Percentiles rank a stretch among this genome's conserved stretches.
phyloP scores from a whole-genome alignment of 1,140 invertebrate genomes.

The Hydropsyche tenuis region DNA sequence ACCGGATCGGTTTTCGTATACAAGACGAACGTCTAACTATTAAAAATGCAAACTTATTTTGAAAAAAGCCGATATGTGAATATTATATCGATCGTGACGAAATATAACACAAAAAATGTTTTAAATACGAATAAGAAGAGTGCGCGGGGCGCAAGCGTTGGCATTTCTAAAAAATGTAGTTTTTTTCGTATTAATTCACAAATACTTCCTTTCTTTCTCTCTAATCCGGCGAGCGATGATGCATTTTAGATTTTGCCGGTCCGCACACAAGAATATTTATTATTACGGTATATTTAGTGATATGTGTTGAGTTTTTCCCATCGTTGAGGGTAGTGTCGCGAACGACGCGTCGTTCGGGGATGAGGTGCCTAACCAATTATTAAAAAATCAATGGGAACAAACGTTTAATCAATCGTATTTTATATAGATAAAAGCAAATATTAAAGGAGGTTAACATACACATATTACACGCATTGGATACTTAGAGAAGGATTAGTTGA shows the following conservation, averaged over 20 bases:
- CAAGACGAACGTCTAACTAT: too few species aligned
- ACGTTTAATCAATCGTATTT: constrained; percentile 20
- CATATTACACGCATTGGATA: neutral
- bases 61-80: too few species aligned
- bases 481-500: constrained; percentile 3
- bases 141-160: constrained; percentile 27
- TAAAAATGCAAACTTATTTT: too few species aligned
- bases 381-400: constrained; percentile 34
- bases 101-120: neutral
- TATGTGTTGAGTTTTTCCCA: constrained; percentile 22
- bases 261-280: too few species aligned
- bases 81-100: neutral
- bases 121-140: neutral
- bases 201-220: neutral
- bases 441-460: neutral
- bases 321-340: neutral
- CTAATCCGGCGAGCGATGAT: too few species aligned
- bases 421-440: constrained; percentile 3
- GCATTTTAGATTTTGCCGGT: too few species aligned
- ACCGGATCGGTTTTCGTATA: too few species aligned
- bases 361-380: constrained; percentile 32
- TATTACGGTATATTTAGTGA: too few species aligned
- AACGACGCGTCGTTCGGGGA: neutral
- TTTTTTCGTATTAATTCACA: constrained; percentile 7
- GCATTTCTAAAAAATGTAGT: constrained; percentile 33